A percentile compares a stretch with the other conserved stretches of the same genome.
phyloP scores from a whole-genome alignment of 2,888 invertebrate genomes.

The Lymantria monacha region DNA sequence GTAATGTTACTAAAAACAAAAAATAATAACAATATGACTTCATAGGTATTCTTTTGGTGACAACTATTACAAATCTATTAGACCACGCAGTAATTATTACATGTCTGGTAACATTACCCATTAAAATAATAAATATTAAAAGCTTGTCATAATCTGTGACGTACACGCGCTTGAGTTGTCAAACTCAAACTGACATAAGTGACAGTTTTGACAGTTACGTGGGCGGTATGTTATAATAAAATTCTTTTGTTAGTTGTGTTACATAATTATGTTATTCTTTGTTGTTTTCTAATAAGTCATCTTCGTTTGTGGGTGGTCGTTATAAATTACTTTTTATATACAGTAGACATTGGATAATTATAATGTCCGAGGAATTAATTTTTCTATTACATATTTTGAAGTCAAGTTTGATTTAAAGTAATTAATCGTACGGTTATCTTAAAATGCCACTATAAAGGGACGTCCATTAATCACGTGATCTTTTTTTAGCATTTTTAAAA shows the following conservation, averaged over 20 bases:
- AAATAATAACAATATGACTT: no score
- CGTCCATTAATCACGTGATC: no score
- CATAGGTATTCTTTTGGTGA: no score
- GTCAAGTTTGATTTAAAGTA: background rate
- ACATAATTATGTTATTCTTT: slow-evolving; percentile 2
- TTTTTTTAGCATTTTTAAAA: no score
- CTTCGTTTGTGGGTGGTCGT: slow-evolving; percentile 2
- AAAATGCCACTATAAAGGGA: no score
- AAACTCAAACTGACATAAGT: slow-evolving; percentile 44
- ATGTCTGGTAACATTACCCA: background rate
- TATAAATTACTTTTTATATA: background rate
- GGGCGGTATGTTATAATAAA: slow-evolving; percentile 39
- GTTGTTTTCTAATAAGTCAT: background rate
- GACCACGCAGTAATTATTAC: no score
- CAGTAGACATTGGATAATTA: background rate
- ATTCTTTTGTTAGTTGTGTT: slow-evolving; percentile 6
- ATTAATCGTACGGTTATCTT: no score
- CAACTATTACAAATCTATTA: no score
- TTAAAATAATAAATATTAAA: background rate
- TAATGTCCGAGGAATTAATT: background rate
- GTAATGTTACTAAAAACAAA: no score
- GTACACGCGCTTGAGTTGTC: slow-evolving; percentile 34
- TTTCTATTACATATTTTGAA: background rate
- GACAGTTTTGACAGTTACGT: slow-evolving; percentile 21
- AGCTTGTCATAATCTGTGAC: slow-evolving; percentile 4